Conservation (phyloP, 2,797 vertebrate species). For the Rachycentron canadum region DNA sequence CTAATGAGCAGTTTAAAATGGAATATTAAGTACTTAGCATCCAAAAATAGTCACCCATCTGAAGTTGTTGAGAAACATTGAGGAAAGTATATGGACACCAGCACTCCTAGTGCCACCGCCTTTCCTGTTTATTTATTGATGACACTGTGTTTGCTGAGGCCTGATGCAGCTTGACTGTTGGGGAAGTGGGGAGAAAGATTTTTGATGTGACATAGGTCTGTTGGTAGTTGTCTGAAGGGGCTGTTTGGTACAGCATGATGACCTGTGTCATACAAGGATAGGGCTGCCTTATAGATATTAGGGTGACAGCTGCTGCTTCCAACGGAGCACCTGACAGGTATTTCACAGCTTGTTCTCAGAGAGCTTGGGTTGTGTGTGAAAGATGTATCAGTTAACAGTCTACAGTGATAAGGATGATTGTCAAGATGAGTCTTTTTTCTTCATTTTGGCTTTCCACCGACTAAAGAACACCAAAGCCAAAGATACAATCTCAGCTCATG, state of each 20-base stretch:
- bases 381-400: slow-evolving; percentile 7
- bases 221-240: slow-evolving; percentile 43
- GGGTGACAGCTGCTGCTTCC: slow-evolving; percentile 31
- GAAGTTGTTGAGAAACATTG: slow-evolving; percentile 49
- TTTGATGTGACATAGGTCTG: slow-evolving; percentile 54
- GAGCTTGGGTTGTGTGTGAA: slow-evolving; percentile 5
- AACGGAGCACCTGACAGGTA: slow-evolving; percentile 30
- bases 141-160: slow-evolving; percentile 64
- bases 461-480: not conserved
- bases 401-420: not conserved
- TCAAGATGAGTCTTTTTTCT: slow-evolving; percentile 3
- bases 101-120: slow-evolving; percentile 59
- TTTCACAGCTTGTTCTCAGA: slow-evolving; percentile 11
- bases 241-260: slow-evolving; percentile 36
- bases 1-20: slow-evolving; percentile 56
- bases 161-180: slow-evolving; percentile 55
- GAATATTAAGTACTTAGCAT: slow-evolving; percentile 61
- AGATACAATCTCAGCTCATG: not conserved
- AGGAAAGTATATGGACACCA: slow-evolving; percentile 67
- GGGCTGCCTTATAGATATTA: slow-evolving; percentile 25
- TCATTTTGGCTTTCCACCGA: slow-evolving; percentile 7
- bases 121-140: slow-evolving; percentile 80
- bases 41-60: slow-evolving; percentile 73
- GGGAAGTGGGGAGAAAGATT: slow-evolving; percentile 32
- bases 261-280: slow-evolving; percentile 40